These are phyloP conservation scores for Stercorarius parasiticus DNA, from an alignment of 2,113 vertebrate species.

Conservation along the genomic window DNA sequence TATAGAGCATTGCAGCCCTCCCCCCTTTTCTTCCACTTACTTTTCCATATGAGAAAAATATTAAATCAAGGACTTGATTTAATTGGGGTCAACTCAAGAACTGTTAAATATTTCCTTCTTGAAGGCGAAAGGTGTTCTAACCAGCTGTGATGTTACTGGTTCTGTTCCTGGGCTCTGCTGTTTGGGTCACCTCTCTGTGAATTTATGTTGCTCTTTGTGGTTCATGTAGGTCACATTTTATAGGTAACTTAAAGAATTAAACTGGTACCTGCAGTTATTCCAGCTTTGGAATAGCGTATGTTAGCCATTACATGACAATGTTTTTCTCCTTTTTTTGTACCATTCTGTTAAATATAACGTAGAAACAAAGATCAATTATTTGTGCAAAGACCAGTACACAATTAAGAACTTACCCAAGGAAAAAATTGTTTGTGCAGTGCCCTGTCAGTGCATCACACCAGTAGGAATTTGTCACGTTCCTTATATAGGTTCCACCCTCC, in stretches of 20 bases:
- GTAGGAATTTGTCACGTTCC: not conserved
- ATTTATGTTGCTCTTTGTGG: not conserved
- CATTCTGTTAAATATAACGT: not conserved
- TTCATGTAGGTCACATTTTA: not conserved
- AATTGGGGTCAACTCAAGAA: not conserved
- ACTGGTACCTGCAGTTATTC: not conserved
- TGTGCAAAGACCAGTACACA: not conserved
- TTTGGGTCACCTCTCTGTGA: not conserved
- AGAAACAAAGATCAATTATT: not conserved
- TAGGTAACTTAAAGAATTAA: not conserved
- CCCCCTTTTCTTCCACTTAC: not conserved
- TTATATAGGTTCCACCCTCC: not conserved
- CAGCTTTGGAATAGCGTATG: not conserved
- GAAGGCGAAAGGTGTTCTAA: not conserved
- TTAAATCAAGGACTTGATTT: not conserved
- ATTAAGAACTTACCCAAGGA: not conserved
- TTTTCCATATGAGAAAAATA: not conserved
- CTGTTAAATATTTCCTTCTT: not conserved
- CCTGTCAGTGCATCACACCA: not conserved
- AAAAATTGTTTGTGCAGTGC: not conserved
- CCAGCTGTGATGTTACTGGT: not conserved
- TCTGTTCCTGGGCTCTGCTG: not conserved
- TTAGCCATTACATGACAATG: not conserved
- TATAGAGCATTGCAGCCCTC: not conserved
- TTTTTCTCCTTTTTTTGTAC: fast-evolving